These are phyloP conservation scores for Caenorhabditis sp. DNA, from an alignment of 2,888 invertebrate species.

Conservation along the genomic window DNA sequence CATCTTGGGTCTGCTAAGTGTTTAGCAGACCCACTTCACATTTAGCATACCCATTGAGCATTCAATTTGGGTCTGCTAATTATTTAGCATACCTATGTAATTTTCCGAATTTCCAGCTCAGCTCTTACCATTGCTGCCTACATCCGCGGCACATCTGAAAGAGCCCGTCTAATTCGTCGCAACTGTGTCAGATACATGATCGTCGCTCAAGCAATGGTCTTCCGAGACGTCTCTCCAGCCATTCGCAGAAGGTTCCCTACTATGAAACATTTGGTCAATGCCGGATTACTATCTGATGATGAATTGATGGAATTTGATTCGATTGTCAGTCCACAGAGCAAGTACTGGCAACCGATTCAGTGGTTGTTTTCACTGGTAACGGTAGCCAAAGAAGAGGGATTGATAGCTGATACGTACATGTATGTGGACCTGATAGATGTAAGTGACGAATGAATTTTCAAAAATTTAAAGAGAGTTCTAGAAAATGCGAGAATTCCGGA, in stretches of 20 bases:
- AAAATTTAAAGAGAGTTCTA: slow-evolving; percentile 31
- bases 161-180: slow-evolving; percentile 72
- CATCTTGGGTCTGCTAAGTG: too few species aligned
- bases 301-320: slow-evolving; percentile 76
- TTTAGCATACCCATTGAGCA: background rate
- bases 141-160: slow-evolving; percentile 72
- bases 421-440: slow-evolving; percentile 76
- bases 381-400: slow-evolving; percentile 60
- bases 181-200: slow-evolving; percentile 79
- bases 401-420: slow-evolving; percentile 72
- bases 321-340: slow-evolving; percentile 74
- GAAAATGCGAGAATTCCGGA: slow-evolving; percentile 78
- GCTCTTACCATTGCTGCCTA: slow-evolving; percentile 73
- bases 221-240: slow-evolving; percentile 74
- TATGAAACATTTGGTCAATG: slow-evolving; percentile 75
- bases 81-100: too few species aligned
- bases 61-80: background rate
- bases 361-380: slow-evolving; percentile 70
- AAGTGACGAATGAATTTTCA: background rate
- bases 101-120: slow-evolving; percentile 56
- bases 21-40: too few species aligned
- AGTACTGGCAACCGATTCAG: slow-evolving; percentile 78
- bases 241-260: slow-evolving; percentile 79
- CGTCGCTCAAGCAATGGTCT: slow-evolving; percentile 71
- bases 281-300: slow-evolving; percentile 74